Evolutionary conservation across 2,113 vertebrate species (phyloP).

Genomic region (Thalassarche chlororhynchos): DNA sequence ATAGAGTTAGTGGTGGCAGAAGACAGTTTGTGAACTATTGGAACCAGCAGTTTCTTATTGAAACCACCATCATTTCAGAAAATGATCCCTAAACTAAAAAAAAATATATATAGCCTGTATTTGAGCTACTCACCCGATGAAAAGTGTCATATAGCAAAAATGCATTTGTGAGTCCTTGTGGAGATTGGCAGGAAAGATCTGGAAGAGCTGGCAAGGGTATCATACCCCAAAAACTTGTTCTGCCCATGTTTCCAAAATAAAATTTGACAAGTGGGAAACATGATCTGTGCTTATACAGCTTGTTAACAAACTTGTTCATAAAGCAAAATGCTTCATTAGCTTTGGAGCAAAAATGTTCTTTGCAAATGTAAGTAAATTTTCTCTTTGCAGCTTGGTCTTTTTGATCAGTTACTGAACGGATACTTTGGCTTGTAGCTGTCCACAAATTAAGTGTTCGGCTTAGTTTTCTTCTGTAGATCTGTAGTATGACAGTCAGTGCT

Average conservation of each 20-base stretch:
- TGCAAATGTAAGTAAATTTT: background rate
- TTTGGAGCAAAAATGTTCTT: background rate
- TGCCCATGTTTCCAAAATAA: background rate
- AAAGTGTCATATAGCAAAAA: background rate
- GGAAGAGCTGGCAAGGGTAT: background rate
- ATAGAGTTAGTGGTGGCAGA: background rate
- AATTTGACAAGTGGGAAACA: background rate
- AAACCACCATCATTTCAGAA: background rate
- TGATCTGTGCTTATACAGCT: background rate
- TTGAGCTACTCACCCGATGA: accelerated
- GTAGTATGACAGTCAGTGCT: background rate
- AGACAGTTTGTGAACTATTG: background rate
- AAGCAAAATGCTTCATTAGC: background rate
- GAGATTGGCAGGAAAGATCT: background rate
- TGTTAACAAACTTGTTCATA: background rate
- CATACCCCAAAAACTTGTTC: background rate
- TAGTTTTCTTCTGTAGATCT: background rate
- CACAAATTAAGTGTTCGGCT: background rate
- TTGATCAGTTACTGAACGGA: background rate
- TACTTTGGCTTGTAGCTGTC: background rate
- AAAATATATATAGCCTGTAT: background rate
- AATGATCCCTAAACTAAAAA: background rate
- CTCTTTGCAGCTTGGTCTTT: background rate
- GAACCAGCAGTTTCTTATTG: background rate
- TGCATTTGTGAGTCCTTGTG: background rate